phyloP scores from a whole-genome alignment of 2,888 invertebrate genomes.

The Caenorhabditis panamensis region DNA sequence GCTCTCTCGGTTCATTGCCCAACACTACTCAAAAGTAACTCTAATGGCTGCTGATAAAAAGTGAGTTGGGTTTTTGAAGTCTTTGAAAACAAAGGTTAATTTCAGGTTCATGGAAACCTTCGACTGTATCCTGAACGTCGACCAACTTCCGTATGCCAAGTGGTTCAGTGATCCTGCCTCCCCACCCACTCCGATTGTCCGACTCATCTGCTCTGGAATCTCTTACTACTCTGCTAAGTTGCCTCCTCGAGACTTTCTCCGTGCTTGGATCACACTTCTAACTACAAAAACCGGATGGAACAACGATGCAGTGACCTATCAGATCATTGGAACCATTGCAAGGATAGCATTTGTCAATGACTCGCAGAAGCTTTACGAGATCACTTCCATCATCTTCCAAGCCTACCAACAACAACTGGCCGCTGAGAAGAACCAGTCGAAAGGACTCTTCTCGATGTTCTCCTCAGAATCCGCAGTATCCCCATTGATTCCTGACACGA shows the following conservation, averaged over 20 bases:
- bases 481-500: slow-evolving; percentile 69
- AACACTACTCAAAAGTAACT: slow-evolving; percentile 53
- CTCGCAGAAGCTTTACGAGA: slow-evolving; percentile 63
- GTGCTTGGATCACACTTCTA: slow-evolving; percentile 66
- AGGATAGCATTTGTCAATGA: slow-evolving; percentile 73
- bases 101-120: slow-evolving; percentile 75
- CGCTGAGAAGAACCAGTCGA: slow-evolving; percentile 64
- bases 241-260: slow-evolving; percentile 54
- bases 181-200: slow-evolving; percentile 75
- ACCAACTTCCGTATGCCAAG: slow-evolving; percentile 77
- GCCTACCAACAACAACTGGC: slow-evolving; percentile 69
- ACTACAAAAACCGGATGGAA: slow-evolving; percentile 63
- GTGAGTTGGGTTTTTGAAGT: too few relatives aligned
- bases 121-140: slow-evolving; percentile 76
- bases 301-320: slow-evolving; percentile 63
- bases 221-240: slow-evolving; percentile 63
- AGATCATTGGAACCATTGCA: slow-evolving; percentile 65
- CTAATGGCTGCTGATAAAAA: slow-evolving; percentile 58
- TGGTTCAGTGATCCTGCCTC: slow-evolving; percentile 75
- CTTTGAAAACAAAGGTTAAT: too few relatives aligned
- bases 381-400: slow-evolving; percentile 66
- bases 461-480: slow-evolving; percentile 72
- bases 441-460: slow-evolving; percentile 74
- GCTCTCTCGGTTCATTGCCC: slow-evolving; percentile 60
- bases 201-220: slow-evolving; percentile 73